A percentile compares a stretch with the other conserved stretches of the same genome.
Evolutionary conservation across 2,888 invertebrate genomes (phyloP).

Genomic region (Tiliacea citrago): DNA sequence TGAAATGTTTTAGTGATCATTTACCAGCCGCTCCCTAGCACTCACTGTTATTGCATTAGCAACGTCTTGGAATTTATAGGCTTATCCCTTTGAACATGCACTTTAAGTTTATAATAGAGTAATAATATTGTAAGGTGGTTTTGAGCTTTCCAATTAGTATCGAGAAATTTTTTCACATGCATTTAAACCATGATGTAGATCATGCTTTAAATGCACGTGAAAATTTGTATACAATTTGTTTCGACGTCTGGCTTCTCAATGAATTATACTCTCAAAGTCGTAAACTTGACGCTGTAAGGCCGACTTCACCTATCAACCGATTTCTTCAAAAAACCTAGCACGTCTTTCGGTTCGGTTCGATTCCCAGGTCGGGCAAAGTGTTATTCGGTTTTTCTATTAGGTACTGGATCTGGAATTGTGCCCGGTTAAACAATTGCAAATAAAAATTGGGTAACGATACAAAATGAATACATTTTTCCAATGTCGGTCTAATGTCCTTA

Average conservation of each 20-base stretch:
- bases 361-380: background rate
- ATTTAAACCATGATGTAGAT: too few species aligned
- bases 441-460: too few species aligned
- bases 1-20: constrained; percentile 63
- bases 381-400: background rate
- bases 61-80: constrained; percentile 43
- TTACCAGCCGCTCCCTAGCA: constrained; percentile 55
- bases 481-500: too few species aligned
- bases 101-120: background rate
- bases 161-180: background rate
- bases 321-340: too few species aligned
- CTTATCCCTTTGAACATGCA: constrained; percentile 5
- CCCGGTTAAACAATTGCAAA: too few species aligned
- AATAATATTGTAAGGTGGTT: background rate
- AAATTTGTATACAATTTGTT: background rate
- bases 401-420: background rate
- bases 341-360: background rate
- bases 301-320: too few species aligned
- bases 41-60: constrained; percentile 54
- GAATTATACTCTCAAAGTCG: background rate
- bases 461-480: too few species aligned
- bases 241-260: background rate
- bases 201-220: background rate
- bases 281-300: background rate
- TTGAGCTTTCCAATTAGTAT: background rate